phyloP scores from a whole-genome alignment of 2,888 invertebrate species.

The Mactromeris polynyma region DNA sequence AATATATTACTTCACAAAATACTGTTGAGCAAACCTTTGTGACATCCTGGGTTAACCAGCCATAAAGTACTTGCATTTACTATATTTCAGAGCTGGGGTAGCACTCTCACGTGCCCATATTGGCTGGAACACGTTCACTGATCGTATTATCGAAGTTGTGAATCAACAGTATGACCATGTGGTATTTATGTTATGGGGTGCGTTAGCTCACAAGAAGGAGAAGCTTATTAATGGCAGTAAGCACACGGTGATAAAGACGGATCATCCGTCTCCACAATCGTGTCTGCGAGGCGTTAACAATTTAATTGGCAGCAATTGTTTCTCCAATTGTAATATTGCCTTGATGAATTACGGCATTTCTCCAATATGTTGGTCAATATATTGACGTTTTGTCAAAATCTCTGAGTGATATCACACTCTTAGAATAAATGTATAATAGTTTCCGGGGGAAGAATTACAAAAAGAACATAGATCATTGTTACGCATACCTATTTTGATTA shows the following conservation, averaged over 20 bases:
- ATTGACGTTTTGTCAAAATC: too few relatives aligned
- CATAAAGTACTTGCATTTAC: too few relatives aligned
- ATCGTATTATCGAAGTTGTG: conserved; percentile 79
- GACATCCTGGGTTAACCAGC: too few relatives aligned
- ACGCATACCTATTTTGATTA: too few relatives aligned
- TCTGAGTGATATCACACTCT: too few relatives aligned
- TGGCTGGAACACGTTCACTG: conserved; percentile 85
- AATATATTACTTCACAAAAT: too few relatives aligned
- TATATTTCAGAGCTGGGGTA: conserved; percentile 80
- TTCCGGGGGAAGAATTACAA: too few relatives aligned
- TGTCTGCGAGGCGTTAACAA: too few relatives aligned
- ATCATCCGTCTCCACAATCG: conserved; percentile 85
- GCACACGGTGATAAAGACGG: conserved; percentile 82
- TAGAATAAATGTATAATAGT: too few relatives aligned
- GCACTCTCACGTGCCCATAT: conserved; percentile 83
- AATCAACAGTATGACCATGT: conserved; percentile 74
- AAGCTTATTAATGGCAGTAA: conserved; percentile 78
- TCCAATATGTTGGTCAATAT: conserved; percentile 83
- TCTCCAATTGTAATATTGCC: conserved; percentile 79
- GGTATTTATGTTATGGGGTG: conserved; percentile 85
- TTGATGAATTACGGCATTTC: conserved; percentile 73
- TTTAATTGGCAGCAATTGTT: conserved; percentile 83
- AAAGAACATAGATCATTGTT: too few relatives aligned
- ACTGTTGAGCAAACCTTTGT: too few relatives aligned
- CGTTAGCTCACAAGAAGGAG: conserved; percentile 85